Conservation (phyloP, 2,888 invertebrate genomes). For the Conistra vaccinii region DNA sequence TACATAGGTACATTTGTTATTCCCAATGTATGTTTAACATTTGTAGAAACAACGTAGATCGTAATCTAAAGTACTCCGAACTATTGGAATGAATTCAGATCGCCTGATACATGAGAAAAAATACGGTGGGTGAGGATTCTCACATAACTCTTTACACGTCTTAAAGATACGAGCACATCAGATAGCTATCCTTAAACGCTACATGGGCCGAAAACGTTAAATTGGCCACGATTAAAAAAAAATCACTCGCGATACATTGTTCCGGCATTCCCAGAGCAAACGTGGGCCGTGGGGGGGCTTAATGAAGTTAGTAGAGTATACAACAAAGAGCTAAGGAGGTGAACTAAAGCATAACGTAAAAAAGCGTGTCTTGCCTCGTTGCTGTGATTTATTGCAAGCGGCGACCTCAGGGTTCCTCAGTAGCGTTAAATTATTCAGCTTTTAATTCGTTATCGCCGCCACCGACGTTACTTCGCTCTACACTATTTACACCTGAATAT, state of each 20-base stretch:
- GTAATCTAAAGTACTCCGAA: constrained; percentile 56
- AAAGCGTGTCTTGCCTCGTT: constrained; percentile 84
- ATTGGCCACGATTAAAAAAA: constrained; percentile 83
- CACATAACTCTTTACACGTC: constrained; percentile 83
- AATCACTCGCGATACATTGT: constrained; percentile 79
- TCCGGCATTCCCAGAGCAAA: constrained; percentile 80
- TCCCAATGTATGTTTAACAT: constrained; percentile 51
- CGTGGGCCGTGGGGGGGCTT: constrained; percentile 74
- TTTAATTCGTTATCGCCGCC: constrained; percentile 89
- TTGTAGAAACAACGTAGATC: constrained; percentile 54
- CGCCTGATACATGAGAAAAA: constrained; percentile 71
- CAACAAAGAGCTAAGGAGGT: constrained; percentile 84
- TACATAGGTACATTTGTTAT: constrained; percentile 48
- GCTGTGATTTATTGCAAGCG: constrained; percentile 86
- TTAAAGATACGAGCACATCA: constrained; percentile 76
- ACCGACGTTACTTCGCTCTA: constrained; percentile 83
- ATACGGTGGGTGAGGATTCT: constrained; percentile 74
- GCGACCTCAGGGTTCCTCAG: constrained; percentile 78
- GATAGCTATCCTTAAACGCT: constrained; percentile 78
- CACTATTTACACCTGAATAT: constrained; percentile 87
- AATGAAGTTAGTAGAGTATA: constrained; percentile 84
- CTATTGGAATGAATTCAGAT: constrained; percentile 64
- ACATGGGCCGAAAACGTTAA: constrained; percentile 80
- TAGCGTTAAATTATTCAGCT: constrained; percentile 89
- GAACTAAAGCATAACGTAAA: constrained; percentile 87